phyloP scores from a whole-genome alignment of 1,140 invertebrate genomes.

The Drosophila seguyi region DNA sequence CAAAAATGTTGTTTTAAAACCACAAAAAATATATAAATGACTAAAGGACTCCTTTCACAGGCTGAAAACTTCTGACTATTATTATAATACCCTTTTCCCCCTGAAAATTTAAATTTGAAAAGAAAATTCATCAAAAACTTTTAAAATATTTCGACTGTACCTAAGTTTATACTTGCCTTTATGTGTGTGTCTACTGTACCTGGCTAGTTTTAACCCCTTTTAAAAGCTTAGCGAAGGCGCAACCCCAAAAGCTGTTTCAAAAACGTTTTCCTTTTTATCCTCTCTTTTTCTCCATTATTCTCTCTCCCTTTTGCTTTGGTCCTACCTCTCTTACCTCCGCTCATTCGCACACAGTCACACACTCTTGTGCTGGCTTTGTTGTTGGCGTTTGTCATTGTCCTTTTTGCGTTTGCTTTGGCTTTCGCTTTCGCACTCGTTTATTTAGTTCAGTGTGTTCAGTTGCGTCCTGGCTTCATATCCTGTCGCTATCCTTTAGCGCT shows the following conservation, averaged over 20 bases:
- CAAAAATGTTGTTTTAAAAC: too few relatives aligned
- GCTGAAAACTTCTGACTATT: too few relatives aligned
- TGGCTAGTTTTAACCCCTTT: neutral
- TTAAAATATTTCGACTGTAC: too few relatives aligned
- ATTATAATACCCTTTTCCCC: too few relatives aligned
- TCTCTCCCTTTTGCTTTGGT: conserved; percentile 2
- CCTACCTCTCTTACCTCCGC: conserved; percentile 21
- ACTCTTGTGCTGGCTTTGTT: conserved; percentile 24
- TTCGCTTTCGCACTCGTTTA: conserved; percentile 80
- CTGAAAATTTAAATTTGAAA: too few relatives aligned
- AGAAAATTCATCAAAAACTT: too few relatives aligned
- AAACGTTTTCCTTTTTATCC: neutral
- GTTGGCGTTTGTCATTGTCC: conserved; percentile 68
- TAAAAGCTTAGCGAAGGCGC: conserved; percentile 45
- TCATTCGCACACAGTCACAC: conserved; percentile 27
- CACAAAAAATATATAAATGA: too few relatives aligned
- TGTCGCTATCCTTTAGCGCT: conserved; percentile 67
- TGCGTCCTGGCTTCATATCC: conserved; percentile 75
- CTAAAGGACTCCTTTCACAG: too few relatives aligned
- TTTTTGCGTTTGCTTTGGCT: conserved; percentile 66
- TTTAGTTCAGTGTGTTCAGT: conserved; percentile 79
- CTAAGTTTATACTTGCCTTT: neutral
- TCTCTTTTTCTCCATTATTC: conserved; percentile 3
- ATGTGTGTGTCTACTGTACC: conserved; percentile 1
- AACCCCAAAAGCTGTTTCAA: conserved; percentile 40